phyloP scores from a whole-genome alignment of 1,140 invertebrate species.

The Plectus sambesii region DNA sequence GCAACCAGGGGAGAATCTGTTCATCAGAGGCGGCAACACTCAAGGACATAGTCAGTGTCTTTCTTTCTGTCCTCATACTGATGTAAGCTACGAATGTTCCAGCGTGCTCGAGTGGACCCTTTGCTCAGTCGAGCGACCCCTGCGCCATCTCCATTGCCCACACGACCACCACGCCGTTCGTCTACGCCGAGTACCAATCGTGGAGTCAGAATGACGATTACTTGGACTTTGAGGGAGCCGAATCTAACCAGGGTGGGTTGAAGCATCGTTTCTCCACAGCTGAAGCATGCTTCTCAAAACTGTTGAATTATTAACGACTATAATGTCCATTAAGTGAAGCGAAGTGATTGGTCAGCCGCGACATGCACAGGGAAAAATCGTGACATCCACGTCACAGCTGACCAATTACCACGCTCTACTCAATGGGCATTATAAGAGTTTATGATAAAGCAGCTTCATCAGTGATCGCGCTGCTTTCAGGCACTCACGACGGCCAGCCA shows the following conservation, averaged over 20 bases:
- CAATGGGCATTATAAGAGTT: no score
- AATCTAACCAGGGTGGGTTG: constrained; percentile 43
- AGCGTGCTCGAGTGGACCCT: constrained; percentile 23
- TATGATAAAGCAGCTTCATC: no score
- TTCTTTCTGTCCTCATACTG: constrained; percentile 20
- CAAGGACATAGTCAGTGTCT: constrained; percentile 8
- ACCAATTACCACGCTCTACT: no score
- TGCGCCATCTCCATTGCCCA: constrained; percentile 48
- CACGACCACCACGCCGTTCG: constrained; percentile 35
- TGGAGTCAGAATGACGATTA: constrained; percentile 47
- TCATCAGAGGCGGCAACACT: constrained; percentile 49
- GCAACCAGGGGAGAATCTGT: constrained; percentile 48
- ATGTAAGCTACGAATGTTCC: no score
- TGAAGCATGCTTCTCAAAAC: no score
- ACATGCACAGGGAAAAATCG: no score
- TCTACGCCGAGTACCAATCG: constrained; percentile 46
- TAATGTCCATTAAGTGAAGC: no score
- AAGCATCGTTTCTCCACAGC: no score
- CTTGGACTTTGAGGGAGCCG: constrained; percentile 49
- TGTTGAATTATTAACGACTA: no score
- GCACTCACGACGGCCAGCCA: constrained; percentile 35
- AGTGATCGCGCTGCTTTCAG: no score
- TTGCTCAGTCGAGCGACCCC: constrained; percentile 28
- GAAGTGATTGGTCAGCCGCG: no score
- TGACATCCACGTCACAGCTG: no score